phyloP scores from a whole-genome alignment of 1,140 invertebrate species.

The Conus ventricosus region DNA sequence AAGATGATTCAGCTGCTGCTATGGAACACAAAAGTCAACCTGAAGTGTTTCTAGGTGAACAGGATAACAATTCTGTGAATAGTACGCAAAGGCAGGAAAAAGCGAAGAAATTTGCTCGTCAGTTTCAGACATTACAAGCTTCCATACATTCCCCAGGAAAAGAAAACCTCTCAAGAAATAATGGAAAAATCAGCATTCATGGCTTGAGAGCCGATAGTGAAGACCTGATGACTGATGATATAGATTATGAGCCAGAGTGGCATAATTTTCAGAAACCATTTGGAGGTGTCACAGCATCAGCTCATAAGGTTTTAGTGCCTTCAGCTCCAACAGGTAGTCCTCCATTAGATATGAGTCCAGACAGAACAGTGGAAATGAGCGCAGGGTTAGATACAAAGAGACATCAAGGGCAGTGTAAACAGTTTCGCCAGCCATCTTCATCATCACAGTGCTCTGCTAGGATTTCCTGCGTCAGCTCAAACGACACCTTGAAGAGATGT shows the following conservation, averaged over 20 bases:
- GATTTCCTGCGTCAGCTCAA: neutral
- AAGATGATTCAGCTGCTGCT: neutral
- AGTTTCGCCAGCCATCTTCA: neutral
- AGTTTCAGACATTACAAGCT: neutral
- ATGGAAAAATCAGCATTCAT: neutral
- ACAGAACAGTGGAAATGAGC: neutral
- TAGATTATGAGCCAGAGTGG: neutral
- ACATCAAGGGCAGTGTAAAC: neutral
- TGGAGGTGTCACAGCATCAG: neutral
- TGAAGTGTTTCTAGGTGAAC: neutral
- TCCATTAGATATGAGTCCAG: conserved; percentile 24
- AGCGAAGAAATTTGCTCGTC: neutral
- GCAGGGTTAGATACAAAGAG: neutral
- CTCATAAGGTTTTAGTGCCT: neutral
- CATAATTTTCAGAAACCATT: neutral
- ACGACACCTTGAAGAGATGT: neutral
- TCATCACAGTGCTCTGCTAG: neutral
- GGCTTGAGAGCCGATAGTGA: neutral
- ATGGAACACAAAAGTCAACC: neutral
- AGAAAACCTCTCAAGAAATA: neutral
- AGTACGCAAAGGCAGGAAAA: neutral
- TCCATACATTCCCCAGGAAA: neutral
- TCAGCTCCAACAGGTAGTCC: conserved; percentile 21
- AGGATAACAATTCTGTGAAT: neutral
- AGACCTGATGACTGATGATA: too few species aligned